Conservation (phyloP, 2,797 vertebrate species). For the Macroramphosus scolopax region DNA sequence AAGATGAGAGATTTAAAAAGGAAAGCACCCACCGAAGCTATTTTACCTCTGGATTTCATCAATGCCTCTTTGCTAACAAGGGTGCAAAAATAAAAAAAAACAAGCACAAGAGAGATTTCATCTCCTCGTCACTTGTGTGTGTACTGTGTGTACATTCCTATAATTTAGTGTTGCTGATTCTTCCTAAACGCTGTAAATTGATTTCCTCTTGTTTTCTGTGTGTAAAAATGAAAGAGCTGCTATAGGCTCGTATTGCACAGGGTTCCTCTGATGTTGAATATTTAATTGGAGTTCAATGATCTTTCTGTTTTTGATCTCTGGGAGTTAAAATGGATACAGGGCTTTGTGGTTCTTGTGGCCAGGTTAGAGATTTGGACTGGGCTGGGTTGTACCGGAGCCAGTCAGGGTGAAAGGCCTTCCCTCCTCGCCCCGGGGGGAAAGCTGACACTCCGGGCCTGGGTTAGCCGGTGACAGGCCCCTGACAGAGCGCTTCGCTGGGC, state of each 20-base stretch:
- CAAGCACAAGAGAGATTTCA: slow-evolving; percentile 17
- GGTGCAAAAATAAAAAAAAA: slow-evolving; percentile 6
- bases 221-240: too few species aligned
- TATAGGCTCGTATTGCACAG: too few species aligned
- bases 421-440: slow-evolving; percentile 60
- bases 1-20: slow-evolving; percentile 75
- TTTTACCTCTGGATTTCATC: slow-evolving; percentile 61
- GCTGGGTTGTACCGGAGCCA: slow-evolving; percentile 38
- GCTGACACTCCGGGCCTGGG: slow-evolving; percentile 58
- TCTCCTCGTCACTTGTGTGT: neutral
- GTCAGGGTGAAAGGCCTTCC: slow-evolving; percentile 49
- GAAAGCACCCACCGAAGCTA: slow-evolving; percentile 58
- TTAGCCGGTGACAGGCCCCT: too few species aligned
- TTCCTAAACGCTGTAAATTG: slow-evolving; percentile 8
- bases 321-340: slow-evolving; percentile 58
- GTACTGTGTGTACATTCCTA: slow-evolving; percentile 4
- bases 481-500: slow-evolving; percentile 56
- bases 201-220: too few species aligned
- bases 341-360: slow-evolving; percentile 60
- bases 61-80: slow-evolving; percentile 26
- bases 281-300: slow-evolving; percentile 55
- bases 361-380: slow-evolving; percentile 46
- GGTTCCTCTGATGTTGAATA: slow-evolving; percentile 54
- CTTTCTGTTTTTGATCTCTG: slow-evolving; percentile 48
- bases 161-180: slow-evolving; percentile 2